Conservation (phyloP, 2,113 vertebrate genomes). For the Microcebus lehilahytsara region DNA sequence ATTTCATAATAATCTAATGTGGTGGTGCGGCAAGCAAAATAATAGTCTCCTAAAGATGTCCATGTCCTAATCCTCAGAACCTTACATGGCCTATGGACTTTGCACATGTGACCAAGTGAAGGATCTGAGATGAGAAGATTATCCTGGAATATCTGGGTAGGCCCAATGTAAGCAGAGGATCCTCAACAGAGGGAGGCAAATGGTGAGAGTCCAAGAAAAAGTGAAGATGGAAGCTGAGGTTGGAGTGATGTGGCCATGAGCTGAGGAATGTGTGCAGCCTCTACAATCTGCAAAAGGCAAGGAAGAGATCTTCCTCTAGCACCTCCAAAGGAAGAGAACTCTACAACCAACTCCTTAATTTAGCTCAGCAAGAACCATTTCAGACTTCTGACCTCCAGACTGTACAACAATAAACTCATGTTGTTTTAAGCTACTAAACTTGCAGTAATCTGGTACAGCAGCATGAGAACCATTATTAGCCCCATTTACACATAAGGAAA, state of each 20-base stretch:
- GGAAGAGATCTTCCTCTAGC: neutral
- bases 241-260: neutral
- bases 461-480: neutral
- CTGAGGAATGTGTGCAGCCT: neutral
- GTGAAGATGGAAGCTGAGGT: neutral
- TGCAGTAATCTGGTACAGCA: neutral
- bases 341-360: neutral
- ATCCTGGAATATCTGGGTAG: neutral
- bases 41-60: neutral
- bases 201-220: neutral
- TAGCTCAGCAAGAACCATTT: neutral
- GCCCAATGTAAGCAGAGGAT: neutral
- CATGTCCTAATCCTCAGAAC: neutral
- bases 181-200: neutral
- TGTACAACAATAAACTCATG: neutral
- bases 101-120: neutral
- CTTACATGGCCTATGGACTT: neutral
- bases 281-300: neutral
- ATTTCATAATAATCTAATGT: neutral
- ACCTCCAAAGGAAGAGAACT: neutral
- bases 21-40: neutral
- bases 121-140: neutral
- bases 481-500: neutral
- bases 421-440: neutral
- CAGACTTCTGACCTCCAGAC: neutral